Evolutionary conservation across 2,797 vertebrate species (phyloP).

Genomic region (Pseudotriccus pelzelni): DNA sequence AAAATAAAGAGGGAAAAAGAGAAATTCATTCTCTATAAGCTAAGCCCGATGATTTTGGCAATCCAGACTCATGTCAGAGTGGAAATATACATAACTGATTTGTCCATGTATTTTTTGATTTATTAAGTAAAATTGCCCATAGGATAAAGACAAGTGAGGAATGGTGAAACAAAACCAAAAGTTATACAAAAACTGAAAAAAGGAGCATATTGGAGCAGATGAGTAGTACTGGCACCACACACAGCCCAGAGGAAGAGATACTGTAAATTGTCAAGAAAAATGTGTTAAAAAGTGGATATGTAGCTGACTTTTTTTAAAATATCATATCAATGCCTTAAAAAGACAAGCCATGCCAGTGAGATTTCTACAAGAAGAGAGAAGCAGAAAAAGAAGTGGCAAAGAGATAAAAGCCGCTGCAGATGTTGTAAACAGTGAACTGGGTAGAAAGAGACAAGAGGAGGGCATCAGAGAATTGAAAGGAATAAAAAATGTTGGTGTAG

Average conservation of each 20-base stretch:
- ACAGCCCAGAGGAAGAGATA: background rate
- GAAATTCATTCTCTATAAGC: background rate
- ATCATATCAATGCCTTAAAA: background rate
- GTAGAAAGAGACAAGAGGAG: background rate
- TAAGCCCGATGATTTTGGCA: background rate
- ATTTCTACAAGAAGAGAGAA: background rate
- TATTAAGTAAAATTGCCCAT: background rate
- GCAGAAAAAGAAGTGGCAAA: background rate
- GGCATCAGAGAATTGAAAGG: background rate
- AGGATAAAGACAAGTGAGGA: background rate
- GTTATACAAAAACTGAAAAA: background rate
- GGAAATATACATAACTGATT: background rate
- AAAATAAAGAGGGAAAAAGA: background rate
- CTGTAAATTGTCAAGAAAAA: background rate
- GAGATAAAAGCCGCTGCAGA: background rate
- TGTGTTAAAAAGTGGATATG: background rate
- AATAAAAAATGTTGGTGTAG: background rate
- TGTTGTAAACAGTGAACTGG: background rate
- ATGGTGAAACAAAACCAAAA: background rate
- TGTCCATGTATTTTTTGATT: background rate
- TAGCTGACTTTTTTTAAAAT: background rate
- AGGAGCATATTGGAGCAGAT: background rate
- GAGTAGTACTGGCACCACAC: background rate
- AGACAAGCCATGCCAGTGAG: background rate
- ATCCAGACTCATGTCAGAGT: background rate